Conservation (phyloP, 2,888 invertebrate species). For the Mythimna impura region DNA sequence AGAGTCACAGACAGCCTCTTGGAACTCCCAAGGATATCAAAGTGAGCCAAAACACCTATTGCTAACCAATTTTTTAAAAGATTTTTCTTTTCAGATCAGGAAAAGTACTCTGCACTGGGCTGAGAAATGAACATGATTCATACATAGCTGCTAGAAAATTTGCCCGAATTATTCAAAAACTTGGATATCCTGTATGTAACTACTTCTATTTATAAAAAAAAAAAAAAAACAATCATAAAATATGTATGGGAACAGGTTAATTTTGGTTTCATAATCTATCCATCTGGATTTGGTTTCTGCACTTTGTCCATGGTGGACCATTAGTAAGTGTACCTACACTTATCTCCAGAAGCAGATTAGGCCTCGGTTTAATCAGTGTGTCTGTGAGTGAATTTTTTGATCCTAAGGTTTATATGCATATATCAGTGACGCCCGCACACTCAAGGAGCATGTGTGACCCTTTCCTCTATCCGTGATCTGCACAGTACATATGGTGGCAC, state of each 20-base stretch:
- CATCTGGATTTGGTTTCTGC: no score
- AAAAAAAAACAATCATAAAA: background rate
- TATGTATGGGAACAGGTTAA: background rate
- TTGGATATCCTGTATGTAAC: constrained; percentile 93
- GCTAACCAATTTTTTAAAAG: background rate
- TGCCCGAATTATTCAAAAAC: constrained; percentile 95
- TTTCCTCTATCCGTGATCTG: no score
- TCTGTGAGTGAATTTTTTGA: no score
- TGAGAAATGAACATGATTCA: constrained; percentile 94
- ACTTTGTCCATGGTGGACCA: no score
- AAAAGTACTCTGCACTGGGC: constrained; percentile 95
- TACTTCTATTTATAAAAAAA: background rate
- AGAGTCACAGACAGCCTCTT: no score
- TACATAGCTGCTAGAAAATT: constrained; percentile 95
- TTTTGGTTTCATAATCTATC: background rate
- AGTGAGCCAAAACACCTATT: background rate
- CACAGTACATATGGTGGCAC: no score
- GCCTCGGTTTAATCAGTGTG: no score
- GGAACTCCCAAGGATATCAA: background rate
- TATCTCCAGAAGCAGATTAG: no score
- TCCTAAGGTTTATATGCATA: no score
- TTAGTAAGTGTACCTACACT: no score
- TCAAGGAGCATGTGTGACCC: no score
- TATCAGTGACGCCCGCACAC: no score
- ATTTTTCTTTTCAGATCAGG: constrained; percentile 90